phyloP scores from a whole-genome alignment of 2,113 vertebrate species.

The Odontesthes bonariensis region DNA sequence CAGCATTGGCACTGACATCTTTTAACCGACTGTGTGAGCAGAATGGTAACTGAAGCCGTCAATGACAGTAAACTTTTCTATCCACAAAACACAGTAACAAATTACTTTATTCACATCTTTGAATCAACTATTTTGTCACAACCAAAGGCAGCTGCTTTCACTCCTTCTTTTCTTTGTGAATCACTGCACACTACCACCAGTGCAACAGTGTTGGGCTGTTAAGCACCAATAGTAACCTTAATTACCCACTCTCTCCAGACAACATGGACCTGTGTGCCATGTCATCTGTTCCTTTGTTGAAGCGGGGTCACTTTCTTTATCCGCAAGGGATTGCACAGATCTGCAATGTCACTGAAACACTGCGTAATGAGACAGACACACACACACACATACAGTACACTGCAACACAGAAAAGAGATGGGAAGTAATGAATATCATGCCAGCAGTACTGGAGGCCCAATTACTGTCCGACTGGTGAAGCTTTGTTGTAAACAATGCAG shows the following conservation, averaged over 20 bases:
- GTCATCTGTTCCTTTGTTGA: conserved; percentile 64
- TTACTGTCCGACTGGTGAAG: conserved; percentile 43
- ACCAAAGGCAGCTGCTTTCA: background rate
- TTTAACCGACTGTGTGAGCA: background rate
- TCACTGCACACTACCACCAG: conserved; percentile 14
- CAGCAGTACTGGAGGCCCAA: conserved; percentile 29
- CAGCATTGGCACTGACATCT: background rate
- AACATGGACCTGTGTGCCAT: conserved; percentile 54
- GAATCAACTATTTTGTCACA: background rate
- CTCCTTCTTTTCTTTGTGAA: background rate
- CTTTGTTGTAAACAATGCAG: conserved; percentile 40
- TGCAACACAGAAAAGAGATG: conserved; percentile 19
- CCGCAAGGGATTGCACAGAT: background rate
- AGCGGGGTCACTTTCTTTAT: conserved; percentile 16
- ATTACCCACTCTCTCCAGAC: conserved; percentile 56
- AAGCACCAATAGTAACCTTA: conserved; percentile 63
- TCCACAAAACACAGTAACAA: too few relatives aligned
- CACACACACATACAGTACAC: background rate
- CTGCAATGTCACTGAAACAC: conserved; percentile 36
- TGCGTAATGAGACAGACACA: conserved; percentile 63
- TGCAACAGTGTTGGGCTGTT: conserved; percentile 32
- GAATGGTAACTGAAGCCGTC: background rate
- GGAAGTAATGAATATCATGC: conserved; percentile 52
- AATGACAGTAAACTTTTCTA: background rate
- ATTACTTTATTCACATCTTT: too few relatives aligned